These are phyloP conservation scores for Cyphomyrus plagiostoma DNA, from an alignment of 2,113 vertebrate genomes.

Conservation along the genomic window DNA sequence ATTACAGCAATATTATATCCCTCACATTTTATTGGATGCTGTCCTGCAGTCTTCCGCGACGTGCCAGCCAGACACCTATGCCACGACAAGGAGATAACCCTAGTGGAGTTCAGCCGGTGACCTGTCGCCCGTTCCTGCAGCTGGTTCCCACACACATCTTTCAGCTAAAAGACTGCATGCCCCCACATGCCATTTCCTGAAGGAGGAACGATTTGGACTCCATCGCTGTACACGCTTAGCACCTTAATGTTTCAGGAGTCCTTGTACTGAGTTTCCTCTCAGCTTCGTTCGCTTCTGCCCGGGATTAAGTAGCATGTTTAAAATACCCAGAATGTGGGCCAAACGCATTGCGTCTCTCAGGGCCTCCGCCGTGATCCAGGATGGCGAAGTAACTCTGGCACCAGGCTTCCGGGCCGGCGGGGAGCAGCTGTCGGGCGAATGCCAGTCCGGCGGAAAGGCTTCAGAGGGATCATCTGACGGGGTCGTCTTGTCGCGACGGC, in stretches of 20 bases:
- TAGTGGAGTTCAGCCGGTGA: background rate
- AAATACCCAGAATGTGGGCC: background rate
- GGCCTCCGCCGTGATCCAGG: background rate
- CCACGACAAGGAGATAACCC: background rate
- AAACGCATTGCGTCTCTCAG: background rate
- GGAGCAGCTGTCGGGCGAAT: conserved; percentile 3
- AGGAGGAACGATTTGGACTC: background rate
- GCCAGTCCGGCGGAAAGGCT: background rate
- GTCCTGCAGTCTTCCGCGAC: background rate
- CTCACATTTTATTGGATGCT: background rate
- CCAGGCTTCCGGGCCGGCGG: background rate
- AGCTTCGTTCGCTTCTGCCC: background rate
- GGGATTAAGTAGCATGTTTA: conserved; percentile 2
- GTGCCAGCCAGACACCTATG: background rate
- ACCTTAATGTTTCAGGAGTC: background rate
- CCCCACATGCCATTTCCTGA: background rate
- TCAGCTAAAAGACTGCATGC: background rate
- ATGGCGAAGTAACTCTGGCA: background rate
- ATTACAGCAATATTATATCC: background rate
- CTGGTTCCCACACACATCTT: background rate
- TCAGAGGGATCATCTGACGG: conserved; percentile 37
- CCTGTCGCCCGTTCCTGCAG: background rate
- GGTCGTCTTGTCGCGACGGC: conserved; percentile 47
- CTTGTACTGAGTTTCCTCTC: background rate
- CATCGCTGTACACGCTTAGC: background rate